Base-by-base conservation (phyloP, 2,888 invertebrate species). In the Euproctis similis region DNA sequence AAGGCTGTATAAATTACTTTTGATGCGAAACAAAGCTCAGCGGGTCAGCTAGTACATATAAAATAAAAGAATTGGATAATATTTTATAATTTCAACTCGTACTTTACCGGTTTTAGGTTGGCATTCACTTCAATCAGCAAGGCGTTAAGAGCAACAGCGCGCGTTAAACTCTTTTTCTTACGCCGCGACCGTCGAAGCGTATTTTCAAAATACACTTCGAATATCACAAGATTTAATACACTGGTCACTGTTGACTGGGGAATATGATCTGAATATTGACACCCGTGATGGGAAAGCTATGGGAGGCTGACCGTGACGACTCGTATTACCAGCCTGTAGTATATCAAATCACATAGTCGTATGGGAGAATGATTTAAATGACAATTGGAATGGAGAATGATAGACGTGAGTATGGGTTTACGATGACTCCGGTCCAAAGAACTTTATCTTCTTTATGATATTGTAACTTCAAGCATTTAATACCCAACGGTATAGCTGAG, bases 241-340 rank as follows among this genome's bases (percentile, higher is more conserved):
- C 24, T 19, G 17, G 24, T 26, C 30, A 34, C 34, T 24, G 30
- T 22, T 11, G 16, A 28, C 26, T 35, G 11, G 9, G 44, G 35
- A 47, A 51, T 42, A 39, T 26, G 48, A 48, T 52, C 39, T 46
- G 44, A 34, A 55, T 54, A 62, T 61, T 56, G 54, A 62, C 59
- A 61, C 54, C 42, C 36, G 44, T 48, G 62, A 68, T 70, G 69
- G 66, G 74, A 80, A 77, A 74, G 75, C 53, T 43, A 53, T 46
- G 54, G 48, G 40, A 58, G 31, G 29, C 41, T 65, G 63, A 72
- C 68, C 77, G 69, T 78, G 70, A 74, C 75, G 66, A 34, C 34
- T 71, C 35, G 23, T 22, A 47, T 74, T 73, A 63, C 77, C n/a
- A 19, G 34, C 67, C 59, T 58, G 59, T 52, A 40, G 53, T 47